Conservation (phyloP, 1,140 invertebrate species). For the Cherax quadricarinatus region DNA sequence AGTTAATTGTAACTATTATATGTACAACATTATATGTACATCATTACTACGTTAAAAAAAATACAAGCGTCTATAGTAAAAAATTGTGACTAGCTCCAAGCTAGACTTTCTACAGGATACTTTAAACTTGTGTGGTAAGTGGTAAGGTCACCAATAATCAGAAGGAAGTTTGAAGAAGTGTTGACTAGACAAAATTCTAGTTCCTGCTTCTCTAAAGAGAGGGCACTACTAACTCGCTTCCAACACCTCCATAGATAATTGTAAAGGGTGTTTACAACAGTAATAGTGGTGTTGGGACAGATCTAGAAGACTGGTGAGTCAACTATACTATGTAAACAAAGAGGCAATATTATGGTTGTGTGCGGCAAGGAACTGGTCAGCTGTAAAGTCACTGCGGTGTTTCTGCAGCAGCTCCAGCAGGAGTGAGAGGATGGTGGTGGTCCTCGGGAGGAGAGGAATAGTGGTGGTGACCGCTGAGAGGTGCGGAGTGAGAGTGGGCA, state of each 20-base stretch:
- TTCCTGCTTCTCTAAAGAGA: too few species aligned
- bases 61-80: too few species aligned
- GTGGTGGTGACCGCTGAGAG: not conserved
- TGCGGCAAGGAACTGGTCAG: not conserved
- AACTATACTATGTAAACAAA: not conserved
- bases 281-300: not conserved
- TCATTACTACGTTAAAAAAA: too few species aligned
- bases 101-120: too few species aligned
- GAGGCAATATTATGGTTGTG: not conserved
- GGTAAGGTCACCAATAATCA: too few species aligned
- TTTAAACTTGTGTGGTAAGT: too few species aligned
- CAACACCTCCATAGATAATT: not conserved
- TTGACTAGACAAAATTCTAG: too few species aligned
- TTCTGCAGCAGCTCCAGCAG: not conserved
- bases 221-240: not conserved
- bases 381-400: not conserved
- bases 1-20: too few species aligned
- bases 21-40: too few species aligned
- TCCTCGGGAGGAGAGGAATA: not conserved
- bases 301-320: not conserved
- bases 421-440: not conserved
- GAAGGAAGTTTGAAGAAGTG: too few species aligned
- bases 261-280: not conserved
- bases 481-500: not conserved
- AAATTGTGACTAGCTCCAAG: too few species aligned